Percentiles rank a stretch among this genome's conserved stretches.
Evolutionary conservation across 2,888 invertebrate genomes (phyloP).

Genomic region (Blastobasis lacticolella): DNA sequence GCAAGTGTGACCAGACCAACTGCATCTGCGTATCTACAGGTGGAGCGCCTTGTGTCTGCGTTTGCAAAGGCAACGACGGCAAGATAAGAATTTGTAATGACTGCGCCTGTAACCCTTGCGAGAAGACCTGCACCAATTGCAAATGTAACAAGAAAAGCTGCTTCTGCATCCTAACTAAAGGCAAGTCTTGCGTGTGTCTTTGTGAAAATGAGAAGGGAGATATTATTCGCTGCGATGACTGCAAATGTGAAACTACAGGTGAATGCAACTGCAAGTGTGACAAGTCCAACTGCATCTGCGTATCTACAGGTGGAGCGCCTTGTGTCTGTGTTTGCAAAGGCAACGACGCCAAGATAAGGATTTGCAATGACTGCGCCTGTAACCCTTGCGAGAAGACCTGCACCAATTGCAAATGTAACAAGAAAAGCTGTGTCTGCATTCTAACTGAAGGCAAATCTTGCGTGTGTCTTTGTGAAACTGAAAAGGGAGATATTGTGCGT

Average conservation of each 20-base stretch:
- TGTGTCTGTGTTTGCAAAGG: constrained; percentile 24
- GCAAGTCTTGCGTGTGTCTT: constrained; percentile 22
- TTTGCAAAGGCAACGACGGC: constrained; percentile 22
- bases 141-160: constrained; percentile 17
- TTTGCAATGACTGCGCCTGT: constrained; percentile 20
- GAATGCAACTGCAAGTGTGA: constrained; percentile 20
- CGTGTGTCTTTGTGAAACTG: constrained; percentile 21
- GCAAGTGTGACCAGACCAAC: constrained; percentile 22
- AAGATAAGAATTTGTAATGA: constrained; percentile 13
- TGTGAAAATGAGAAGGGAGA: constrained; percentile 18
- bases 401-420: constrained; percentile 8
- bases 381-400: not conserved
- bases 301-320: constrained; percentile 21
- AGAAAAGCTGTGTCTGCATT: constrained; percentile 18
- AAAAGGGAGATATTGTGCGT: constrained; percentile 16
- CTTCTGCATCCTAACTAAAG: constrained; percentile 18
- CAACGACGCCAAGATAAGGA: constrained; percentile 14
- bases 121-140: constrained; percentile 14
- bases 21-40: constrained; percentile 33
- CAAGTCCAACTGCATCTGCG: constrained; percentile 25
- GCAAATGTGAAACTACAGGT: constrained; percentile 19
- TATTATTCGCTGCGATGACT: constrained; percentile 22
- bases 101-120: constrained; percentile 15
- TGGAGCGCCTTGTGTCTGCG: constrained; percentile 23
- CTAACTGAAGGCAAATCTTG: constrained; percentile 19